Evolutionary conservation across 2,888 invertebrate genomes (phyloP), one percentile per base, ranked within the genome.

Genomic region (Platerodrilus igneus): DNA sequence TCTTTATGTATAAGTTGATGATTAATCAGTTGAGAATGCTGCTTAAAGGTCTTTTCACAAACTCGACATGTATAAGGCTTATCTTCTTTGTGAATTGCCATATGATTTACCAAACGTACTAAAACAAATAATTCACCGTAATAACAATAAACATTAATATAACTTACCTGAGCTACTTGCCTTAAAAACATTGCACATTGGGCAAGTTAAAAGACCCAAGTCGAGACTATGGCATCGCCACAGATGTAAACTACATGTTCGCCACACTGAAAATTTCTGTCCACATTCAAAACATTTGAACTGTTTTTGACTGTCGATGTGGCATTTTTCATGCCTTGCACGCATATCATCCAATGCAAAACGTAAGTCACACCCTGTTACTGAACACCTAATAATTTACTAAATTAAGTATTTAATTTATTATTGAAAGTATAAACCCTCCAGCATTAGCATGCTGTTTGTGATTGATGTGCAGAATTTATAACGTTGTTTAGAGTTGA

Each of bases 211-310:
- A 22, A 80, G 57, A 47, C 78, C 80, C 33, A 77, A 65, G 57
- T 78, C 75, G 7, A 81, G 66, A 50, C 74, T 68, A 62, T 86
- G 85, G 2, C 68, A 65, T 50, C 77, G 78, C 81, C 83, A 84
- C 51, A 86, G 65, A 62, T 86, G 86, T 47, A 74, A 66, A 4
- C 79, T 76, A 53, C 83, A 79, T 3, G 73, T 68, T 11, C 77
- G 70, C 86, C 86, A 86, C 37, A 74, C 73, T 1, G 68, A 61
- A 45, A 77, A 69, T n/a, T 68, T 63, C 39, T 71, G 58, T 1
- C 67, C 66, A 47, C 79, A 80, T 31, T 72, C 64, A 3, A 58
- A 67, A 52, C 79, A 79, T 47, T 70, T 72, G 45, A 76, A 78
- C 28, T 66, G 63, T 40, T 66, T 60, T 16, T 55, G 50, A 3